A percentile compares a stretch with the other conserved stretches of the same genome.
phyloP scores from a whole-genome alignment of 2,888 invertebrate species.

The Shargacucullia verbasci region DNA sequence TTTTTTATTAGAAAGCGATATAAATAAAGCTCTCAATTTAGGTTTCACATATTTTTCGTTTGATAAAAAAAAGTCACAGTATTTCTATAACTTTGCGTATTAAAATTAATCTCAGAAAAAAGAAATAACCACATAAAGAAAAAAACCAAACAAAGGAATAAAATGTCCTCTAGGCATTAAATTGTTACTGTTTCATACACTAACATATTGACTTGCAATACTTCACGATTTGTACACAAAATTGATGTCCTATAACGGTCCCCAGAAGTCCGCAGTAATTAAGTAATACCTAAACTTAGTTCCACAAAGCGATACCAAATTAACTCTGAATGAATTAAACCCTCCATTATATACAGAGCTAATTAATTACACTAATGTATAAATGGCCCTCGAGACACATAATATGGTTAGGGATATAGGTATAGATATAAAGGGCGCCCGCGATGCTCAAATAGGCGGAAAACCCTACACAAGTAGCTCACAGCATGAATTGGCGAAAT shows the following conservation, averaged over 20 bases:
- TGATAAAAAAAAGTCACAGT: too few species aligned
- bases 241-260: background rate
- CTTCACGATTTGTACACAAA: background rate
- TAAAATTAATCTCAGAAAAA: too few species aligned
- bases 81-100: too few species aligned
- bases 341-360: slow-evolving; percentile 42
- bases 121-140: too few species aligned
- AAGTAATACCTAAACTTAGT: slow-evolving; percentile 27
- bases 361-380: slow-evolving; percentile 52
- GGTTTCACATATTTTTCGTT: too few species aligned
- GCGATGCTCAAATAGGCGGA: slow-evolving; percentile 16
- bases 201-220: too few species aligned
- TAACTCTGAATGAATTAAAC: slow-evolving; percentile 50
- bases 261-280: slow-evolving; percentile 14
- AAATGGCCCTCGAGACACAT: slow-evolving; percentile 45
- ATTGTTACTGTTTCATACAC: too few species aligned
- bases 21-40: too few species aligned
- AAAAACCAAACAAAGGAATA: too few species aligned
- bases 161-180: too few species aligned
- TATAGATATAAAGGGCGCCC: slow-evolving; percentile 3
- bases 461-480: slow-evolving; percentile 8
- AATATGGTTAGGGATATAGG: slow-evolving; percentile 38
- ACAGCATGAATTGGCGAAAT: slow-evolving; percentile 16
- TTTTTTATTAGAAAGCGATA: too few species aligned
- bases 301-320: slow-evolving; percentile 41